Percentiles rank a stretch among this genome's conserved stretches.
phyloP scores from a whole-genome alignment of 1,140 invertebrate genomes.

The Trichonephila clavipes region DNA sequence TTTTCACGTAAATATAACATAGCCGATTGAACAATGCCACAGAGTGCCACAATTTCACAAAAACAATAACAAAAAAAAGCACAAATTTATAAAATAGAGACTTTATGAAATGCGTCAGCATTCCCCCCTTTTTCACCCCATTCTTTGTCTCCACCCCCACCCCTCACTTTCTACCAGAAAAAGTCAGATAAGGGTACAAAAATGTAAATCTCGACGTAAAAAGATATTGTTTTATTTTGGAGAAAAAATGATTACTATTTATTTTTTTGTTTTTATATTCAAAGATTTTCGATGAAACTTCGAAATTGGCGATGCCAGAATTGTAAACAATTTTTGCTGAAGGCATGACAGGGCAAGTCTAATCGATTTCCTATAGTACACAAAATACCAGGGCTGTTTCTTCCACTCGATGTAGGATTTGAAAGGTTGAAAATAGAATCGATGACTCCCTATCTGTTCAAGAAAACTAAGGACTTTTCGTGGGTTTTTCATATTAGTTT shows the following conservation, averaged over 20 bases:
- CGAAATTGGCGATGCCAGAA: neutral
- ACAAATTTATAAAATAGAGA: slow-evolving; percentile 6
- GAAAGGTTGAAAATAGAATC: slow-evolving; percentile 31
- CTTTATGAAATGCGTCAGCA: neutral
- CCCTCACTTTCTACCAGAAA: neutral
- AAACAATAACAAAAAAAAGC: neutral
- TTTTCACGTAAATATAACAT: neutral
- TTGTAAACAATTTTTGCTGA: slow-evolving; percentile 33
- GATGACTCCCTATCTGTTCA: neutral
- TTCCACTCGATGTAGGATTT: slow-evolving; percentile 1
- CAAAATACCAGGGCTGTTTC: slow-evolving; percentile 1
- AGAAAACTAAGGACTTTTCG: neutral
- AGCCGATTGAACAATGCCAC: neutral
- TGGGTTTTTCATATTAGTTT: neutral
- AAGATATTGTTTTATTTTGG: slow-evolving; percentile 13
- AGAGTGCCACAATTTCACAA: neutral
- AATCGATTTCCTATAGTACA: slow-evolving; percentile 35
- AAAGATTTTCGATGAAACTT: slow-evolving; percentile 44
- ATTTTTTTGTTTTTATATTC: slow-evolving; percentile 22
- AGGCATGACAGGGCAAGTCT: neutral
- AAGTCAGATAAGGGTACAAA: slow-evolving; percentile 32
- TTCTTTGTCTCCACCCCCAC: neutral
- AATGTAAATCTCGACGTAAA: slow-evolving; percentile 31
- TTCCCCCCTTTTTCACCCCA: neutral
- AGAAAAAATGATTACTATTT: slow-evolving; percentile 40